Evolutionary conservation across 2,888 invertebrate genomes (phyloP).

Genomic region (Polydrusus pterygomalis): DNA sequence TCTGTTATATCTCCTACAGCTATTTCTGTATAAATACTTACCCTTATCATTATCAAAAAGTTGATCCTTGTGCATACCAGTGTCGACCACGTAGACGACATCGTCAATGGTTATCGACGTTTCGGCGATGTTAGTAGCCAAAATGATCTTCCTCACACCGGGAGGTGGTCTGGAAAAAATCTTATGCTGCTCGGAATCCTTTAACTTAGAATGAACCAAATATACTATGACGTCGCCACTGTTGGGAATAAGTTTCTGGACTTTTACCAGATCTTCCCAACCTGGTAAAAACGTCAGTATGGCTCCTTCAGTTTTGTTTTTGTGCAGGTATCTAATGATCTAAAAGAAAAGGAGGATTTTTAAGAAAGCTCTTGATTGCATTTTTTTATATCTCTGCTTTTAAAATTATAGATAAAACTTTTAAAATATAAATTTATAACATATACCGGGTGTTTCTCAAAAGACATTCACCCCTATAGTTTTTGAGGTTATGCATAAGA

Average conservation of each 20-base stretch:
- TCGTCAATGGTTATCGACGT: conserved; percentile 85
- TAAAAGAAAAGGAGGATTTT: conserved; percentile 14
- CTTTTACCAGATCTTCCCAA: conserved; percentile 80
- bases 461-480: no score
- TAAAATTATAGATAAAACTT: no score
- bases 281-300: conserved; percentile 86
- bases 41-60: conserved; percentile 74
- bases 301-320: conserved; percentile 77
- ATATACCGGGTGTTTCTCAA: no score
- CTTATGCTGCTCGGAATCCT: conserved; percentile 75
- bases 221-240: conserved; percentile 60
- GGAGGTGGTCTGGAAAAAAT: conserved; percentile 75
- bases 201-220: conserved; percentile 73
- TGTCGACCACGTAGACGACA: conserved; percentile 81
- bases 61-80: conserved; percentile 77
- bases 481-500: no score
- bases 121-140: conserved; percentile 83
- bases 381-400: no score
- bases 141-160: conserved; percentile 79
- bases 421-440: no score
- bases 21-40: conserved; percentile 50
- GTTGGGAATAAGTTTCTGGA: conserved; percentile 70
- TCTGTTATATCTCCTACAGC: no score
- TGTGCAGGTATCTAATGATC: conserved; percentile 76
- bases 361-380: no score